These are phyloP conservation scores for Drosophila melanica DNA, from an alignment of 1,140 invertebrate genomes.

Conservation along the genomic window DNA sequence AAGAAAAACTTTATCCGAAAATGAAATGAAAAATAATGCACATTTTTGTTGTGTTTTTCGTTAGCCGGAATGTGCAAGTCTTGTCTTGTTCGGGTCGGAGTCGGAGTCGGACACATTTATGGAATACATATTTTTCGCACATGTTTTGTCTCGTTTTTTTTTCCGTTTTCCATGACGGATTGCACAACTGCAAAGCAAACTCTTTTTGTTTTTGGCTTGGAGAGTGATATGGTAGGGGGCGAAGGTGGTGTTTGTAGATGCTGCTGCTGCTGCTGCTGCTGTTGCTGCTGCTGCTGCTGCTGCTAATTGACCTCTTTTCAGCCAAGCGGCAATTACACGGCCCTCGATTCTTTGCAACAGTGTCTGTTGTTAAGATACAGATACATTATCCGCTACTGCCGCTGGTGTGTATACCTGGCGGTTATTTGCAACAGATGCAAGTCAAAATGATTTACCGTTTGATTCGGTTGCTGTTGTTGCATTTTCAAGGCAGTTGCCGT, in stretches of 20 bases:
- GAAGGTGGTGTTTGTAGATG: slow-evolving; percentile 26
- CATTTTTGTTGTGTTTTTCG: slow-evolving; percentile 17
- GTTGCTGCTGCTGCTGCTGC: too few relatives aligned
- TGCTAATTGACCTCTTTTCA: slow-evolving; percentile 81
- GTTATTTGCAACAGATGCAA: slow-evolving; percentile 66
- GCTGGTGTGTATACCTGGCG: slow-evolving; percentile 14
- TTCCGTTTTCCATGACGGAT: slow-evolving; percentile 29
- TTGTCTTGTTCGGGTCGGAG: slow-evolving; percentile 18
- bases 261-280: too few relatives aligned
- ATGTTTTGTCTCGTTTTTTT: slow-evolving; percentile 21
- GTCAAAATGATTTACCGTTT: slow-evolving; percentile 74
- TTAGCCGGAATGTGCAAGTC: slow-evolving; percentile 52
- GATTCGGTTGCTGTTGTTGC: slow-evolving; percentile 45
- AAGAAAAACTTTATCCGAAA: slow-evolving; percentile 17
- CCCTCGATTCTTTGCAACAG: slow-evolving; percentile 57
- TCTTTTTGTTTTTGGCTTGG: slow-evolving; percentile 37
- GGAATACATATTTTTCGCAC: slow-evolving; percentile 30
- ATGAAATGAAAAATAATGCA: slow-evolving; percentile 21
- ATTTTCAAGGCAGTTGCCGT: slow-evolving; percentile 59
- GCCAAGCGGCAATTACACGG: slow-evolving; percentile 77
- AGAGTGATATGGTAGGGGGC: neutral
- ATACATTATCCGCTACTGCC: neutral
- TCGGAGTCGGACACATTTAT: slow-evolving; percentile 38
- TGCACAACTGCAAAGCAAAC: slow-evolving; percentile 41
- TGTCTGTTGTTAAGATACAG: slow-evolving; percentile 4